Percentiles rank a stretch among this genome's conserved stretches.
These are phyloP conservation scores for Hirtodrosophila cameraria DNA, from an alignment of 2,888 invertebrate species.

Conservation along the genomic window DNA sequence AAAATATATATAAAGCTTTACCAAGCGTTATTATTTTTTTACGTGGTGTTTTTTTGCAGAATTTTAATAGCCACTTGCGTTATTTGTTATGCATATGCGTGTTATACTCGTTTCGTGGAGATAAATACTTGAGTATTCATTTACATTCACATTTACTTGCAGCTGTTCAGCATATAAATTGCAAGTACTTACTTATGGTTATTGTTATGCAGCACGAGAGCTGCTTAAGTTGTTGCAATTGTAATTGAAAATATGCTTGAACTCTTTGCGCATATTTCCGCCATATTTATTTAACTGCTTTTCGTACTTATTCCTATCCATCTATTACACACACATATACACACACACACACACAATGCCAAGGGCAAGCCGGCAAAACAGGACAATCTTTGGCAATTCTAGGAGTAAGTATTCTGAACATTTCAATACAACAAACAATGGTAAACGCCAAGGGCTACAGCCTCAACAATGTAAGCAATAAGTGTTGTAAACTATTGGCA, in stretches of 20 bases:
- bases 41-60: too few species aligned
- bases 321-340: not conserved
- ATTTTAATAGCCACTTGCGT: too few species aligned
- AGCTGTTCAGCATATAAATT: constrained; percentile 35
- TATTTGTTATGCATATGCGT: too few species aligned
- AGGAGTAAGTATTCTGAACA: constrained; percentile 67
- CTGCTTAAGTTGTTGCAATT: constrained; percentile 50
- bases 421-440: constrained; percentile 59
- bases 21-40: too few species aligned
- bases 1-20: too few species aligned
- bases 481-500: constrained; percentile 55
- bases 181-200: constrained; percentile 30
- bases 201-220: constrained; percentile 30
- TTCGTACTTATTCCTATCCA: constrained; percentile 22
- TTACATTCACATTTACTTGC: constrained; percentile 24
- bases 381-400: constrained; percentile 17
- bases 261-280: constrained; percentile 13
- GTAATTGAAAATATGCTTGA: constrained; percentile 73
- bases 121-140: too few species aligned
- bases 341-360: constrained; percentile 13
- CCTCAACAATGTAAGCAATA: constrained; percentile 58
- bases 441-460: constrained; percentile 27
- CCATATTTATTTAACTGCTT: too few species aligned
- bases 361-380: constrained; percentile 26
- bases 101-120: too few species aligned